These are phyloP conservation scores for Menura novaehollandiae DNA, from an alignment of 2,113 vertebrate species.

Conservation along the genomic window DNA sequence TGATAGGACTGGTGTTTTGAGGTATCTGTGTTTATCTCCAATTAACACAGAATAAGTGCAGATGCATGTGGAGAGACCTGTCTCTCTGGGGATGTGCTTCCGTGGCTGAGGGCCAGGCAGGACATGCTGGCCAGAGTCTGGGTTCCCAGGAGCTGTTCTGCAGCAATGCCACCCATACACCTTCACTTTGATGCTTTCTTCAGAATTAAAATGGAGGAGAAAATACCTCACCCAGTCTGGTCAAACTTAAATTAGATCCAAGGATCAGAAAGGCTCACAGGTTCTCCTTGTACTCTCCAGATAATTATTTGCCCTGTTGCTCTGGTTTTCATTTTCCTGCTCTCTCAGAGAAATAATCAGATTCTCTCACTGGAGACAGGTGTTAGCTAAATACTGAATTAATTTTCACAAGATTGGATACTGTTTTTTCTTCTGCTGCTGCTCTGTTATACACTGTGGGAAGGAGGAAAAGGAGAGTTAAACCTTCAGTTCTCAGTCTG, in stretches of 20 bases:
- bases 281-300: background rate
- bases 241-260: background rate
- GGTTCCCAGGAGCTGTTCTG: background rate
- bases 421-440: background rate
- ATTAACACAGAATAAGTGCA: background rate
- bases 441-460: background rate
- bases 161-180: rapidly evolving
- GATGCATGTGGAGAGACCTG: background rate
- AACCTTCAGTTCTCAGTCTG: background rate
- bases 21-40: background rate
- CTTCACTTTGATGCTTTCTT: background rate
- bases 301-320: background rate
- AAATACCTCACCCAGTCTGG: background rate
- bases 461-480: background rate
- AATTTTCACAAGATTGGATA: background rate
- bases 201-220: background rate
- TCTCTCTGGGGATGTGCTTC: background rate
- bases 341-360: background rate
- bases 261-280: background rate
- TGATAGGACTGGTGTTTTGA: background rate
- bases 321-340: background rate
- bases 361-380: background rate
- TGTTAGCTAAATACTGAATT: background rate
- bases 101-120: background rate
- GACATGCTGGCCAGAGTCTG: background rate